phyloP scores from a whole-genome alignment of 2,888 invertebrate species.

The Automeris io region DNA sequence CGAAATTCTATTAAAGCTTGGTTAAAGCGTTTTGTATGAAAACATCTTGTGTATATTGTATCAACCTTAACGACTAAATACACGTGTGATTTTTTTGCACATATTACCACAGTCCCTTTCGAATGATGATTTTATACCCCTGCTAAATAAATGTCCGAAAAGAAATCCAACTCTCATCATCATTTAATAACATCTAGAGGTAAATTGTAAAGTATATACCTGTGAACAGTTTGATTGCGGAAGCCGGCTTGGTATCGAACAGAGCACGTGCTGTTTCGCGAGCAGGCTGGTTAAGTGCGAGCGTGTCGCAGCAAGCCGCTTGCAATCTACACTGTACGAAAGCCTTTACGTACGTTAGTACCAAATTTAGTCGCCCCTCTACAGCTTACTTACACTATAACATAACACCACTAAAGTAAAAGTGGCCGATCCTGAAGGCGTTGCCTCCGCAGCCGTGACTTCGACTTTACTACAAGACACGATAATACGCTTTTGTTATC shows the following conservation, averaged over 20 bases:
- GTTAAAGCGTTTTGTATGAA: too few relatives aligned
- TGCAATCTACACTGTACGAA: slow-evolving; percentile 37
- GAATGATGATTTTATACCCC: too few relatives aligned
- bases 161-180: too few relatives aligned
- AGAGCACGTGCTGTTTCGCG: slow-evolving; percentile 30
- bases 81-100: background rate
- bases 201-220: slow-evolving; percentile 15
- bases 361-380: slow-evolving; percentile 48
- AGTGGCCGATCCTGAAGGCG: slow-evolving; percentile 66
- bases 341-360: slow-evolving; percentile 27
- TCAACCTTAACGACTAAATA: too few relatives aligned
- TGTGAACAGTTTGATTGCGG: slow-evolving; percentile 1
- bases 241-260: slow-evolving; percentile 6
- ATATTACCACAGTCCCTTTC: background rate
- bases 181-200: background rate
- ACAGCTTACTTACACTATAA: slow-evolving; percentile 36
- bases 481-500: slow-evolving; percentile 34
- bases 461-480: slow-evolving; percentile 24
- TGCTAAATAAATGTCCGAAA: too few relatives aligned
- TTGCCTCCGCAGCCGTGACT: slow-evolving; percentile 49
- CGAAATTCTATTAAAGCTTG: too few relatives aligned
- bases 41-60: too few relatives aligned
- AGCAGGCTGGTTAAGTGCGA: slow-evolving; percentile 32
- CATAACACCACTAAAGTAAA: slow-evolving; percentile 60
- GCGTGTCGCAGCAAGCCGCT: slow-evolving; percentile 35